phyloP scores from a whole-genome alignment of 2,797 vertebrate species.

The Ctenopoma kingsleyae region DNA sequence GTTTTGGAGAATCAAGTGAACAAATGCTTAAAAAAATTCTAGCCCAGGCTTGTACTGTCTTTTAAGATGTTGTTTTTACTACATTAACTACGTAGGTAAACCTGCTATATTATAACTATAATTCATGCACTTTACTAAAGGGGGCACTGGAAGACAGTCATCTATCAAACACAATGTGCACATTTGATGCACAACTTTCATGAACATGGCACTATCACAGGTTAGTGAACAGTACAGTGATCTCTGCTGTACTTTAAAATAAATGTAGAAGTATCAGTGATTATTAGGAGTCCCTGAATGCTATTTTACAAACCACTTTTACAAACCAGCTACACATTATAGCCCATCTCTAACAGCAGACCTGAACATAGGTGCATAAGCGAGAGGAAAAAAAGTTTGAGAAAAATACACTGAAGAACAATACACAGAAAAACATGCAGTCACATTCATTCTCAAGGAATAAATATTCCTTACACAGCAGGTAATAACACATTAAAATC shows the following conservation, averaged over 20 bases:
- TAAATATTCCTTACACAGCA: neutral
- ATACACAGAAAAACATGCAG: conserved; percentile 27
- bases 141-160: neutral
- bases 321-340: conserved; percentile 3
- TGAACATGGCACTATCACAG: neutral
- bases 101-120: neutral
- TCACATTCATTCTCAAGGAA: neutral
- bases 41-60: neutral
- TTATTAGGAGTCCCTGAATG: neutral
- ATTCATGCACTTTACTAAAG: conserved; percentile 18
- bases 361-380: neutral
- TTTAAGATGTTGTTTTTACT: conserved; percentile 2
- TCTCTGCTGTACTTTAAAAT: neutral
- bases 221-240: neutral
- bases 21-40: neutral
- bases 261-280: neutral
- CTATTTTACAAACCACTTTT: neutral
- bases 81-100: neutral
- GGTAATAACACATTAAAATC: neutral
- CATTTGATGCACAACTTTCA: neutral
- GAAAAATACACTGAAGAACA: neutral
- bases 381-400: neutral
- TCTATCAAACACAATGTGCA: neutral
- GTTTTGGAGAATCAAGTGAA: neutral
- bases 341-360: conserved; percentile 14